A percentile compares a stretch with the other conserved stretches of the same genome.
These are phyloP conservation scores for Lochmaea crataegi DNA, from an alignment of 2,888 invertebrate species.

Conservation along the genomic window DNA sequence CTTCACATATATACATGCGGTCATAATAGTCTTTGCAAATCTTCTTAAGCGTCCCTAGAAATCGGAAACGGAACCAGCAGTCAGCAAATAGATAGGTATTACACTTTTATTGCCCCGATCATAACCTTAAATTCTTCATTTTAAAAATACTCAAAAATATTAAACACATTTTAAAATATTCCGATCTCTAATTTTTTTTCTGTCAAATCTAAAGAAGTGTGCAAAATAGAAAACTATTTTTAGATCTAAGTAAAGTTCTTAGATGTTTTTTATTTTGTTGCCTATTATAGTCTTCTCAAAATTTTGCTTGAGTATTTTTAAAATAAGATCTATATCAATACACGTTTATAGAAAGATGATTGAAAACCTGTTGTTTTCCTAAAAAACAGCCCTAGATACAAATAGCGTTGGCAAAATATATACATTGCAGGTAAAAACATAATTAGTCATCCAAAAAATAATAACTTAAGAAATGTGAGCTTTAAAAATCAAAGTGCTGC, in stretches of 20 bases:
- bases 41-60: constrained; percentile 88
- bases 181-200: no score
- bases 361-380: constrained; percentile 28
- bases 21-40: constrained; percentile 96
- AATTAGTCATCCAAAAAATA: constrained; percentile 45
- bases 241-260: no score
- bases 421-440: constrained; percentile 52
- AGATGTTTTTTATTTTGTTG: no score
- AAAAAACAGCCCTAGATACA: constrained; percentile 39
- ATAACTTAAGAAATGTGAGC: constrained; percentile 11
- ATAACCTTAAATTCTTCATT: constrained; percentile 17
- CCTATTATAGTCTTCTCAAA: no score
- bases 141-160: constrained; percentile 13
- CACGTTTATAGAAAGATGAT: constrained; percentile 31
- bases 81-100: constrained; percentile 53
- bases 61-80: constrained; percentile 65
- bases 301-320: constrained; percentile 21
- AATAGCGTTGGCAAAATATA: constrained; percentile 48
- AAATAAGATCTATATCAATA: constrained; percentile 13
- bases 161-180: neutral
- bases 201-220: no score
- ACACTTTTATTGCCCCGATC: constrained; percentile 33
- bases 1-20: constrained; percentile 97
- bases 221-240: neutral
- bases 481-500: neutral